phyloP scores from a whole-genome alignment of 2,797 vertebrate species.

The Caiman crocodilus region DNA sequence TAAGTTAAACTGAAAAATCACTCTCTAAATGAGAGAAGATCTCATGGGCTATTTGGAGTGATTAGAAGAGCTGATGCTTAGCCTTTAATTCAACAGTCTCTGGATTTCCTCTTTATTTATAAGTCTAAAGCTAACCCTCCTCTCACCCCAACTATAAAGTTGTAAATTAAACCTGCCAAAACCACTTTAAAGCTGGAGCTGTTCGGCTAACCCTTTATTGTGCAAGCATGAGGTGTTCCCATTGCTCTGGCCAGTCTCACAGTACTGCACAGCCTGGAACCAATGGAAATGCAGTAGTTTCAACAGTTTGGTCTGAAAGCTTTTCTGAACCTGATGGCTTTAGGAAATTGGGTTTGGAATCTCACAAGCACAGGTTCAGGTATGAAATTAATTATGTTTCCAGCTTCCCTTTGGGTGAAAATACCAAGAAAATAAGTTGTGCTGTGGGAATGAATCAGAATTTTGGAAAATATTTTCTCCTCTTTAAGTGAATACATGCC shows the following conservation, averaged over 20 bases:
- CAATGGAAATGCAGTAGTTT: not conserved
- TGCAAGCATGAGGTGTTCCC: rapidly evolving
- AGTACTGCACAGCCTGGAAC: rapidly evolving
- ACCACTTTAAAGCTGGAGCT: not conserved
- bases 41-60: conserved; percentile 40
- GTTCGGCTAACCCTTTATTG: not conserved
- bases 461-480: not conserved
- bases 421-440: not conserved
- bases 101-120: conserved; percentile 46
- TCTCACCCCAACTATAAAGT: not conserved
- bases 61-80: conserved; percentile 70
- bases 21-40: conserved; percentile 71
- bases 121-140: conserved; percentile 32
- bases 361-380: rapidly evolving
- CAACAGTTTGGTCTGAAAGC: not conserved
- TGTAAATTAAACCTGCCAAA: conserved; percentile 58
- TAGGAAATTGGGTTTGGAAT: not conserved
- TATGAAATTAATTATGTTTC: not conserved
- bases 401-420: not conserved
- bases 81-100: conserved; percentile 68
- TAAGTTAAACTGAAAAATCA: conserved; percentile 65
- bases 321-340: not conserved
- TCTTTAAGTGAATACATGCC: not conserved
- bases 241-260: not conserved
- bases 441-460: not conserved